Percentiles rank a stretch among this genome's conserved stretches.
Evolutionary conservation across 1,140 invertebrate genomes (phyloP).

Genomic region (Ceratina australensis): DNA sequence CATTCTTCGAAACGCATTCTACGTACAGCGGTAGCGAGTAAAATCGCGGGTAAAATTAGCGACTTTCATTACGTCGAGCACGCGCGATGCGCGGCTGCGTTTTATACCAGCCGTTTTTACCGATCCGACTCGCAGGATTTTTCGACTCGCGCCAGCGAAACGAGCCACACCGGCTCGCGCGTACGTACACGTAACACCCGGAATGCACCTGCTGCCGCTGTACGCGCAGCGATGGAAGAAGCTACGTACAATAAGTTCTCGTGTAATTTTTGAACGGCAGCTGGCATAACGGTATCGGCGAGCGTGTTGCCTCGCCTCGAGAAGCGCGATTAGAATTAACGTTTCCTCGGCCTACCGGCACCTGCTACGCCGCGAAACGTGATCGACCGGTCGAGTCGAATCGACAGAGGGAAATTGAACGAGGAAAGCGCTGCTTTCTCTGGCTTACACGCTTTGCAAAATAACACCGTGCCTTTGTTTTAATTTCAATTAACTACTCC

Average conservation of each 20-base stretch:
- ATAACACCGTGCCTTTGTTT: background rate
- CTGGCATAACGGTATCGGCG: slow-evolving; percentile 44
- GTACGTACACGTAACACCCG: no score
- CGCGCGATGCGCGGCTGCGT: background rate
- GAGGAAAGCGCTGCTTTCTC: slow-evolving; percentile 16
- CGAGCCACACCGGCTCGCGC: no score
- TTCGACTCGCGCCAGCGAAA: background rate
- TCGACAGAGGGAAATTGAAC: slow-evolving; percentile 20
- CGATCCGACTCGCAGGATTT: background rate
- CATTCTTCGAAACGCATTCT: slow-evolving; percentile 35
- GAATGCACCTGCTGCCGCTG: slow-evolving; percentile 10
- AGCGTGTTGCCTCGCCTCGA: slow-evolving; percentile 12
- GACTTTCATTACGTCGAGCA: slow-evolving; percentile 33
- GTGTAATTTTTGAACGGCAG: slow-evolving; percentile 44
- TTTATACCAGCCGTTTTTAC: background rate
- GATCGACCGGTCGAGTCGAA: background rate
- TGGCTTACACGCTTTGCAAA: background rate
- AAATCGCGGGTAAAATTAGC: slow-evolving; percentile 28
- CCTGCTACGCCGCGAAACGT: background rate
- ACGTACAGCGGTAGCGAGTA: background rate
- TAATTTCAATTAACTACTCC: no score
- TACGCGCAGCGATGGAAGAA: slow-evolving; percentile 16
- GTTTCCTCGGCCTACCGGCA: slow-evolving; percentile 18
- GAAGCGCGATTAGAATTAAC: slow-evolving; percentile 42
- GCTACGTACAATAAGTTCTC: slow-evolving; percentile 36